Base-by-base conservation (phyloP, 2,888 invertebrate genomes). In the Antheraea assamensis region DNA sequence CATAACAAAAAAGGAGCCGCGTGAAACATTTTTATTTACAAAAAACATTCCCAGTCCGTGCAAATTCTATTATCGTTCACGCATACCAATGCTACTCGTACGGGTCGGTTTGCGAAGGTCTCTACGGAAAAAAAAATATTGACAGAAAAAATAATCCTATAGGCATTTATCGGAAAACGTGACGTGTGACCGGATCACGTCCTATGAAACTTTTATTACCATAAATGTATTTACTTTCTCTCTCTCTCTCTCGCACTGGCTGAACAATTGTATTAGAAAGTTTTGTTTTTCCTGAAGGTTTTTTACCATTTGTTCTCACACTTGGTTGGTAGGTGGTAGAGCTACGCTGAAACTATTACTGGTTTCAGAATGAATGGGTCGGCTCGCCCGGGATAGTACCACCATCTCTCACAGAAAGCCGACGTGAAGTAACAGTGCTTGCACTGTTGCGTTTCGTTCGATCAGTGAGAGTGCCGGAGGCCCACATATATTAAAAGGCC, bases 91-190 rank as follows among this genome's bases (percentile, higher is more conserved):
- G 17, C 19, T 58, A 70, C 35, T 35, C 68, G 35, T 70, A 42
- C 42, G 30, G 55, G 52, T 55, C 55, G 52, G 19, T 68, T 55
- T 5, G 42, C 27, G 35, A 31, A 35, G 30, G 27, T 21, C 42
- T 71, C 27, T 47, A 13, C n/a, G 42, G n/a, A 73, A 72, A 70
- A 73, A n/a, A 73, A 70, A 70, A 42, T 55, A 35, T 52, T 13
- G 30, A 58, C n/a, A 70, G 42, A 42, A 19, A n/a, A 70, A 55
- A 73, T 66, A 71, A 74, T 71, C 47, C 49, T 58, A 47, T 49
- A 55, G 52, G 42, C 58, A 68, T 72, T 78, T 80, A 80, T 76
- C 64, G 74, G 42, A 58, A 76, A 76, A 81, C 81, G 83, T 82
- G 82, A 78, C 71, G 74, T 52, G n/a, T 13, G n/a, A 4, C 61